Evolutionary conservation across 2,888 invertebrate species (phyloP).

Genomic region (Mesoligia furuncula): DNA sequence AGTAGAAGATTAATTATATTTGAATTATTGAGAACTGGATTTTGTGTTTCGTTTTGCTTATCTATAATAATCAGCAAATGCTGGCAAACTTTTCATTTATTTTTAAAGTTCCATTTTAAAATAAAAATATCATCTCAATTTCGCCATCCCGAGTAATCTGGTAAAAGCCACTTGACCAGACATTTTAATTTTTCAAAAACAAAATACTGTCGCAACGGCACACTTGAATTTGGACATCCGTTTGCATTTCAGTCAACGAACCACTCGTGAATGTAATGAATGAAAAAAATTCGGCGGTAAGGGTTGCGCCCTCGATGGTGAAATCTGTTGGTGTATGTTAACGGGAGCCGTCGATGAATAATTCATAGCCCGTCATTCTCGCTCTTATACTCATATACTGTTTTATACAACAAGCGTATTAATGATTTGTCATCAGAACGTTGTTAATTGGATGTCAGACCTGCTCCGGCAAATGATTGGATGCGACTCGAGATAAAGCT

Average conservation of each 20-base stretch:
- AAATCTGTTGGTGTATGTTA: conserved; percentile 76
- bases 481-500: conserved; percentile 41
- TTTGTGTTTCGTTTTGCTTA: background rate
- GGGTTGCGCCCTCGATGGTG: conserved; percentile 73
- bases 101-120: background rate
- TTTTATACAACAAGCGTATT: conserved; percentile 57
- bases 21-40: conserved; percentile 4
- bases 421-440: conserved; percentile 66
- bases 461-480: conserved; percentile 52
- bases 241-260: conserved; percentile 63
- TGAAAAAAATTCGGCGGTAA: conserved; percentile 60
- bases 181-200: conserved; percentile 42
- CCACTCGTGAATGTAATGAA: conserved; percentile 60
- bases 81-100: background rate
- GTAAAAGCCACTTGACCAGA: conserved; percentile 51
- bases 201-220: conserved; percentile 54
- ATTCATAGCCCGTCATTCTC: conserved; percentile 72
- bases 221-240: conserved; percentile 63
- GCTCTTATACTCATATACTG: conserved; percentile 66
- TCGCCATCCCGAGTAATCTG: conserved; percentile 21
- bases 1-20: conserved; percentile 37
- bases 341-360: conserved; percentile 75
- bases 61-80: background rate
- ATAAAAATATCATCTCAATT: conserved; percentile 17
- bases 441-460: conserved; percentile 65